Percentiles rank a stretch among this genome's conserved stretches.
phyloP scores from a whole-genome alignment of 2,113 vertebrate genomes.

The Neolamprologus tretocephalus region DNA sequence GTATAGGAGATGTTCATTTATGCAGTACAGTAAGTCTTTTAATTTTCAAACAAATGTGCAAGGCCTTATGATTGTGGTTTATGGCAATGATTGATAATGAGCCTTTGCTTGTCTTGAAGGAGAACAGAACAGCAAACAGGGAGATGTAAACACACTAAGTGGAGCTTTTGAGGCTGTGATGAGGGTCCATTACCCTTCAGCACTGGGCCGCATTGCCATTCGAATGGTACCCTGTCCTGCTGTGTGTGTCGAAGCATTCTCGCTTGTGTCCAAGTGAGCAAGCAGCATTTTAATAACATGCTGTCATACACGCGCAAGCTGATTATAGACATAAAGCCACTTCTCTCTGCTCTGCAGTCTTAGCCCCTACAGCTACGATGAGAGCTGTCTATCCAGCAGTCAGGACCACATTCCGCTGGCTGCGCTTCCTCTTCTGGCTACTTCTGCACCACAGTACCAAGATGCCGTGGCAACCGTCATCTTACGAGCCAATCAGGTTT shows the following conservation, averaged over 20 bases:
- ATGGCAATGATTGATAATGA: not conserved
- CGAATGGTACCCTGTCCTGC: conserved; percentile 91
- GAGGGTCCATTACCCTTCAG: conserved; percentile 90
- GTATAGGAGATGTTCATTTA: not conserved
- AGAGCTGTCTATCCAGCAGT: conserved; percentile 92
- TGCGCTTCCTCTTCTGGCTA: conserved; percentile 89
- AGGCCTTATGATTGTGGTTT: not conserved
- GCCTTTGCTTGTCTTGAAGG: conserved; percentile 45
- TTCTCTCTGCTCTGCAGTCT: conserved; percentile 69
- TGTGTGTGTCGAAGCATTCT: conserved; percentile 89
- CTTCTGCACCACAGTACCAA: conserved; percentile 92
- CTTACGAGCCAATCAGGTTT: conserved; percentile 89
- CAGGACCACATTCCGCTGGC: conserved; percentile 97
- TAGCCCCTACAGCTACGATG: conserved; percentile 93
- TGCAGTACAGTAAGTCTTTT: not conserved
- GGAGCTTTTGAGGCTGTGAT: conserved; percentile 90
- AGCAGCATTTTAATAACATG: not conserved
- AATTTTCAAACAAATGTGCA: not conserved
- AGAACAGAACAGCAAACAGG: conserved; percentile 92
- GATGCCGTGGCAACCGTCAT: conserved; percentile 91
- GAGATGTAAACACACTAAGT: conserved; percentile 87
- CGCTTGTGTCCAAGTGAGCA: conserved; percentile 88
- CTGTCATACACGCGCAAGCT: not conserved
- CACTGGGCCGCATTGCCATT: conserved; percentile 85
- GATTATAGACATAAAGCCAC: not conserved